A percentile compares a stretch with the other conserved stretches of the same genome.
phyloP scores from a whole-genome alignment of 2,888 invertebrate genomes.

The Nemoura dubitans region DNA sequence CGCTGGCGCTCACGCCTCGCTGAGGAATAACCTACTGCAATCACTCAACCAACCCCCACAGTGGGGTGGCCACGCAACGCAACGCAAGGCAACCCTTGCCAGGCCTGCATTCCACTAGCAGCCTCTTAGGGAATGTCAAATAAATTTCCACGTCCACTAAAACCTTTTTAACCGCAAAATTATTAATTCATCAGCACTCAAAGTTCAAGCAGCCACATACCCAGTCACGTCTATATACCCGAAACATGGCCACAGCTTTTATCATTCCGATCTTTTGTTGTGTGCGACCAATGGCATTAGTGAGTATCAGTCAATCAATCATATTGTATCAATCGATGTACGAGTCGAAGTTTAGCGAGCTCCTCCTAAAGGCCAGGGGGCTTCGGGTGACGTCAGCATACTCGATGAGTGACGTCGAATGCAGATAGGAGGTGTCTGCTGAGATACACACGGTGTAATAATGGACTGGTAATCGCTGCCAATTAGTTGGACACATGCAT shows the following conservation, averaged over 20 bases:
- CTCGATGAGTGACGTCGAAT: conserved; percentile 13
- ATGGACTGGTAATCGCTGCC: conserved; percentile 36
- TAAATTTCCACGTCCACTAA: not conserved
- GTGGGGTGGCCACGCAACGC: not conserved
- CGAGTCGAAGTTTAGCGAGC: not conserved
- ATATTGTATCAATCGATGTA: not conserved
- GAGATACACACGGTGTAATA: conserved; percentile 23
- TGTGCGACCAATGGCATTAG: conserved; percentile 3
- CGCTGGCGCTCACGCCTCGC: not conserved
- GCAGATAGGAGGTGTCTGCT: not conserved
- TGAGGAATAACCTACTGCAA: not conserved
- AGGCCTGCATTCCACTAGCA: not conserved
- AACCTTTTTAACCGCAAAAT: not conserved
- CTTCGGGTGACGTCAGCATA: conserved; percentile 21
- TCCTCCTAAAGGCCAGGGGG: not conserved
- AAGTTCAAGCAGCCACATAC: not conserved
- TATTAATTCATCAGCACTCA: not conserved
- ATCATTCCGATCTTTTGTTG: not conserved
- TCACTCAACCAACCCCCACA: not conserved
- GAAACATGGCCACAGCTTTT: not conserved
- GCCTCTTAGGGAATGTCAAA: conserved; percentile 1
- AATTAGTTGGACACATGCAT: conserved; percentile 33
- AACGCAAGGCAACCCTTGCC: not conserved
- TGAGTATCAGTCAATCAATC: not conserved
- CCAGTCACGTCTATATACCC: not conserved